phyloP scores from a whole-genome alignment of 2,888 invertebrate species.

The Drosophila eohydei region DNA sequence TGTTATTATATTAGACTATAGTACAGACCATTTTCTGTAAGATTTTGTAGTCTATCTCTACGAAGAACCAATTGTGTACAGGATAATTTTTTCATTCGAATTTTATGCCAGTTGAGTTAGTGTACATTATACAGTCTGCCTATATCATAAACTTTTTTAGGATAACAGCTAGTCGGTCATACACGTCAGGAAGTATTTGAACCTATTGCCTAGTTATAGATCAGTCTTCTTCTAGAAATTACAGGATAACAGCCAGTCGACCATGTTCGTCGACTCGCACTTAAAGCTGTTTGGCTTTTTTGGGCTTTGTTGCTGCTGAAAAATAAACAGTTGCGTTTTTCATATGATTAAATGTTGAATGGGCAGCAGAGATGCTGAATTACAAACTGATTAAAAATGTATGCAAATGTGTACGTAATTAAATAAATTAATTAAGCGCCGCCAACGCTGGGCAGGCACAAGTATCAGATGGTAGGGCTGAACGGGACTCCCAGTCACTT shows the following conservation, averaged over 20 bases:
- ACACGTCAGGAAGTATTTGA: no score
- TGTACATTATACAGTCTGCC: no score
- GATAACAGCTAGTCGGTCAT: no score
- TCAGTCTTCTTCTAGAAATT: not conserved
- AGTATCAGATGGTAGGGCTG: not conserved
- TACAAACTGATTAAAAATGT: slow-evolving; percentile 74
- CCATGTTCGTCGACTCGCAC: not conserved
- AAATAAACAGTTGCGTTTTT: slow-evolving; percentile 56
- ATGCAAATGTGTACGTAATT: slow-evolving; percentile 77
- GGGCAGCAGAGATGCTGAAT: slow-evolving; percentile 56
- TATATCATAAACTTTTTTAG: no score
- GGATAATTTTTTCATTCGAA: no score
- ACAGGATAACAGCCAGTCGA: not conserved
- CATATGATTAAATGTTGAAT: slow-evolving; percentile 55
- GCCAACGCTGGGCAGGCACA: slow-evolving; percentile 32
- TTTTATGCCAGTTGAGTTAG: no score
- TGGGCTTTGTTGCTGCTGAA: slow-evolving; percentile 9
- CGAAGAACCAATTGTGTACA: no score
- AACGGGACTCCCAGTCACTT: slow-evolving; percentile 25
- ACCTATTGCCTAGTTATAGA: no score
- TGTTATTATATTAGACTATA: no score
- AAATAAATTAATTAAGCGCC: slow-evolving; percentile 79
- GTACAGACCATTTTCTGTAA: not conserved
- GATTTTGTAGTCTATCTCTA: not conserved
- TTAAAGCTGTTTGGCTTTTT: slow-evolving; percentile 30